A percentile compares a stretch with the other conserved stretches of the same genome.
phyloP scores from a whole-genome alignment of 2,888 invertebrate species.

The Leptinotarsa peninsularis region DNA sequence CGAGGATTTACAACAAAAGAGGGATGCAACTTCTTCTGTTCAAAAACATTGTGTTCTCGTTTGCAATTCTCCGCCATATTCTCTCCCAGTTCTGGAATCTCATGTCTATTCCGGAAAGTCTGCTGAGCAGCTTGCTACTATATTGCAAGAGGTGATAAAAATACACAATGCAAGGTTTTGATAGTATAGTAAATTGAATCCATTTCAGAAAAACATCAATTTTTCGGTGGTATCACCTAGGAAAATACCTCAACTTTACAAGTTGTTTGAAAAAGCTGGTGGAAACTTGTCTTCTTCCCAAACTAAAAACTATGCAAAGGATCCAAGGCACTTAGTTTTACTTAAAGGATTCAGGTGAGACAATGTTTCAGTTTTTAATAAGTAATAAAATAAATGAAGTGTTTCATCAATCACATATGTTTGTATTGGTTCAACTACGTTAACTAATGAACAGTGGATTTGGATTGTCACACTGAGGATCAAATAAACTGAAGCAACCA shows the following conservation, averaged over 20 bases:
- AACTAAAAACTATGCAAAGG: constrained; percentile 92
- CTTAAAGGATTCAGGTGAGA: constrained; percentile 77
- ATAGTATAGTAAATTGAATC: no score
- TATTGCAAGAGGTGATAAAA: constrained; percentile 77
- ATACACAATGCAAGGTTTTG: background rate
- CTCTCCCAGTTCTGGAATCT: constrained; percentile 84
- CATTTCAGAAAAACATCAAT: constrained; percentile 78
- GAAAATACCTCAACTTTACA: constrained; percentile 86
- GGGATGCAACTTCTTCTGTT: constrained; percentile 68
- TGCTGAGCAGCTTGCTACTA: constrained; percentile 85
- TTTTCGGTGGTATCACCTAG: constrained; percentile 90
- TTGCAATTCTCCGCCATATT: constrained; percentile 92
- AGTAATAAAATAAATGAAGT: no score
- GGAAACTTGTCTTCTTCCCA: constrained; percentile 84
- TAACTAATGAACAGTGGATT: no score
- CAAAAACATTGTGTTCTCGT: constrained; percentile 85
- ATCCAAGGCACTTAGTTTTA: constrained; percentile 83
- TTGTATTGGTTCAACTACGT: no score
- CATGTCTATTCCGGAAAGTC: constrained; percentile 79
- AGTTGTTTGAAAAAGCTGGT: constrained; percentile 90
- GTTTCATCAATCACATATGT: no score
- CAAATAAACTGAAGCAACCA: no score
- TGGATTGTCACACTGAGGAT: no score
- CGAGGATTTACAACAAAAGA: constrained; percentile 81
- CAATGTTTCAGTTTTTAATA: background rate